A percentile compares a stretch with the other conserved stretches of the same genome.
Conservation (phyloP, 2,888 invertebrate species). For the Agrotis ipsilon region DNA sequence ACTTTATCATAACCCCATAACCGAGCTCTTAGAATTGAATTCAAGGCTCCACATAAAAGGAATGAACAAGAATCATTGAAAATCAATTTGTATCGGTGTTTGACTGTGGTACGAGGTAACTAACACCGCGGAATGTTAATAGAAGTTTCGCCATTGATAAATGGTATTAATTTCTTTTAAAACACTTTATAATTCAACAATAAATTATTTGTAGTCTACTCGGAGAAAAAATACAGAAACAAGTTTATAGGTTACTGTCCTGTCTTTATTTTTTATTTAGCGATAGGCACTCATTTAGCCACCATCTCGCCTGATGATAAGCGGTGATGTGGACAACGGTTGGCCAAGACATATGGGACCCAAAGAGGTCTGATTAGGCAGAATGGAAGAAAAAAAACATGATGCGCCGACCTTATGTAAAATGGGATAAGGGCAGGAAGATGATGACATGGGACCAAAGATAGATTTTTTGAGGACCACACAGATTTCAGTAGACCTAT, state of each 20-base stretch:
- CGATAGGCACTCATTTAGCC: too few relatives aligned
- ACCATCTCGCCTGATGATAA: too few relatives aligned
- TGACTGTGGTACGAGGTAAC: conserved; percentile 3
- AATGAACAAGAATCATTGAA: conserved; percentile 23
- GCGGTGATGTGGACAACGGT: too few relatives aligned
- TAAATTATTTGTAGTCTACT: not conserved
- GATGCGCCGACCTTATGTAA: too few relatives aligned
- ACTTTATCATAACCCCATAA: conserved; percentile 53
- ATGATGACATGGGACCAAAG: too few relatives aligned
- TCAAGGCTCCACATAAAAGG: conserved; percentile 53
- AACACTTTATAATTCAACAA: too few relatives aligned
- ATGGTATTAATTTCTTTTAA: not conserved
- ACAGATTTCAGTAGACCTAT: not conserved
- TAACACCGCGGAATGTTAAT: not conserved
- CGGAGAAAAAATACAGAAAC: not conserved
- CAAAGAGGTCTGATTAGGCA: too few relatives aligned
- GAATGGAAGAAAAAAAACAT: too few relatives aligned
- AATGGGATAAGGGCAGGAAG: too few relatives aligned
- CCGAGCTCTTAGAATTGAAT: conserved; percentile 47
- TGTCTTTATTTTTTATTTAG: too few relatives aligned
- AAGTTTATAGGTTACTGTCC: not conserved
- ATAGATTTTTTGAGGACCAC: too few relatives aligned
- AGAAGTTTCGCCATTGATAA: conserved; percentile 7
- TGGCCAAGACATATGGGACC: too few relatives aligned
- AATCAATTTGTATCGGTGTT: conserved; percentile 33